Conservation (phyloP, 2,113 vertebrate species). For the Emydocephalus ijimae region DNA sequence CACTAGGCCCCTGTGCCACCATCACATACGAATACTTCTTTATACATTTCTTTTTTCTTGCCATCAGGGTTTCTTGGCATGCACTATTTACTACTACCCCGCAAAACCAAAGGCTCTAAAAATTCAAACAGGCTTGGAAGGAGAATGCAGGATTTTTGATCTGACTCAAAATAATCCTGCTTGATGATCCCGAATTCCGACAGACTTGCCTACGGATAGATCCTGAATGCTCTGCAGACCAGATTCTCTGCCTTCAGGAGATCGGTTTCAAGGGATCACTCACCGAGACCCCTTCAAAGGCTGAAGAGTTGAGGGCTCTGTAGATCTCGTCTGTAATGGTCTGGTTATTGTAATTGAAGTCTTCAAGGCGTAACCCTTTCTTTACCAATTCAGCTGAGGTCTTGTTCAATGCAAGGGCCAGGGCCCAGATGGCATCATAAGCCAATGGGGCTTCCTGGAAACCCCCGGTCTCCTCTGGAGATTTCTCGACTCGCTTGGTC, state of each 20-base stretch:
- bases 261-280: conserved; percentile 43
- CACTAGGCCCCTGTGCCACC: not conserved
- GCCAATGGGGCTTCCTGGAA: conserved; percentile 93
- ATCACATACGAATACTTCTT: not conserved
- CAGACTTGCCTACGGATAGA: not conserved
- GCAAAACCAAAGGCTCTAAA: not conserved
- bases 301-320: conserved; percentile 92
- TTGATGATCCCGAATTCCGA: not conserved
- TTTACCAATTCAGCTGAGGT: conserved; percentile 84
- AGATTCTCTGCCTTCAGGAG: not conserved
- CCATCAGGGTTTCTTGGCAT: not conserved
- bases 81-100: not conserved
- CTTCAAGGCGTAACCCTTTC: conserved; percentile 82
- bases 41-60: not conserved
- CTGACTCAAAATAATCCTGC: not conserved
- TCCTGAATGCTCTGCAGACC: no score
- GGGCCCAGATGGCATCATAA: conserved; percentile 92
- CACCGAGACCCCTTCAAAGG: conserved; percentile 93
- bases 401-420: conserved; percentile 92
- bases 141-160: not conserved
- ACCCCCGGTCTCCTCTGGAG: conserved; percentile 89
- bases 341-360: conserved; percentile 96
- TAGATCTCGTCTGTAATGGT: conserved; percentile 94
- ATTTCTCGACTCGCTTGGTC: conserved; percentile 84
- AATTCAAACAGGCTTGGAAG: not conserved